phyloP scores from a whole-genome alignment of 23 tunicate genomes.

The Trididemnum nubilum region DNA sequence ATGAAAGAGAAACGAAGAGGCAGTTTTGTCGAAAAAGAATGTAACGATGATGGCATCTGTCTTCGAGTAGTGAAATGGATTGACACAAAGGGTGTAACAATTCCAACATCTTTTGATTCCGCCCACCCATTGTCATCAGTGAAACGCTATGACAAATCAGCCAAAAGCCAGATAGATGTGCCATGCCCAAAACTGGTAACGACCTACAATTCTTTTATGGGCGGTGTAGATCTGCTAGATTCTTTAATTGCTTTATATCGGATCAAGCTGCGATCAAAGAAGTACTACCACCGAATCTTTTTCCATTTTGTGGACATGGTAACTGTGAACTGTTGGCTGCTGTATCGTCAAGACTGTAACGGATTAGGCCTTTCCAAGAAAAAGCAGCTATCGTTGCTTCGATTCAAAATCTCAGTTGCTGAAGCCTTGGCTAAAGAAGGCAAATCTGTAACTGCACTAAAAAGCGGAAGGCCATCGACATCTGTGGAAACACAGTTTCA shows the following conservation, averaged over 20 bases:
- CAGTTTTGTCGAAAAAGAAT: background rate
- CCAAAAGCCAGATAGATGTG: background rate
- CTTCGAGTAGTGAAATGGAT: slow-evolving; percentile 18
- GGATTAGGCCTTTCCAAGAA: background rate
- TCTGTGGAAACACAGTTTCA: background rate
- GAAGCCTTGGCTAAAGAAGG: slow-evolving; percentile 3
- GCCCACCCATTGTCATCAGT: background rate
- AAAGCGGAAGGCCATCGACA: slow-evolving; percentile 23
- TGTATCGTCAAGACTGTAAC: slow-evolving; percentile 7
- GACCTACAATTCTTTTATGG: slow-evolving; percentile 17
- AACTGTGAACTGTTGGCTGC: slow-evolving; percentile 12
- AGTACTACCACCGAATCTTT: slow-evolving; percentile 15
- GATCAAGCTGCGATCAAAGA: slow-evolving; percentile 21
- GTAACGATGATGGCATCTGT: background rate
- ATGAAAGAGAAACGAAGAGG: slow-evolving; percentile 10
- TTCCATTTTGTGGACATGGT: slow-evolving; percentile 18
- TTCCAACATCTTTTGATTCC: slow-evolving; percentile 18
- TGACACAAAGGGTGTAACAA: slow-evolving; percentile 7
- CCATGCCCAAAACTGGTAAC: slow-evolving; percentile 1
- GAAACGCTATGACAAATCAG: slow-evolving; percentile 2
- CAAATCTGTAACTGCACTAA: background rate
- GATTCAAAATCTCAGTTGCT: slow-evolving; percentile 6
- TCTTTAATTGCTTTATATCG: slow-evolving; percentile 26
- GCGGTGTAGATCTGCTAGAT: slow-evolving; percentile 29
- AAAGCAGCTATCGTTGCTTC: background rate